Conservation (phyloP, 2,888 invertebrate genomes). For the Auanema freiburgensis region DNA sequence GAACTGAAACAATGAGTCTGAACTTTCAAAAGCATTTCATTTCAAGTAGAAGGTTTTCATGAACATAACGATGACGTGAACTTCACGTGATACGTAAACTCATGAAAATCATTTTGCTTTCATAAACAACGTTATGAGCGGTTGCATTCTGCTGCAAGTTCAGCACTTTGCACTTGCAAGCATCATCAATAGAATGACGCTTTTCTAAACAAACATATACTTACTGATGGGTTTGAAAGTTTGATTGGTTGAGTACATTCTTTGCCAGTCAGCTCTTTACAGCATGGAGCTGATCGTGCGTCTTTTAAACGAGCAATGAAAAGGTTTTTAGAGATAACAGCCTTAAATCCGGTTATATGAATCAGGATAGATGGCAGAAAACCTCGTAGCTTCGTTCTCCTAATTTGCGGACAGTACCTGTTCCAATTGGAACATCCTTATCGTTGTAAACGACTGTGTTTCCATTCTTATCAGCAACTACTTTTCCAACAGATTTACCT, state of each 20-base stretch:
- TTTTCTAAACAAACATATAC: neutral
- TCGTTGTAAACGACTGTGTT: slow-evolving; percentile 64
- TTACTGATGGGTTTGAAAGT: slow-evolving; percentile 51
- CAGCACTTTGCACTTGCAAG: too few relatives aligned
- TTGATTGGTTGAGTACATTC: slow-evolving; percentile 61
- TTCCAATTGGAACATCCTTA: slow-evolving; percentile 63
- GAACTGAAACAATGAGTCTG: slow-evolving; percentile 20
- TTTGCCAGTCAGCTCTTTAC: slow-evolving; percentile 56
- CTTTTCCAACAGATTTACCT: slow-evolving; percentile 61
- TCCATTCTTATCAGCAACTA: slow-evolving; percentile 63
- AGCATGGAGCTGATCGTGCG: slow-evolving; percentile 54
- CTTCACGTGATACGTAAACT: too few relatives aligned
- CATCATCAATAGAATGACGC: too few relatives aligned
- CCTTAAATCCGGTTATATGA: slow-evolving; percentile 30
- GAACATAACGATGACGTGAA: too few relatives aligned
- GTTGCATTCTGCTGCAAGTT: too few relatives aligned
- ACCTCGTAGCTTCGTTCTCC: slow-evolving; percentile 55
- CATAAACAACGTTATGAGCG: too few relatives aligned
- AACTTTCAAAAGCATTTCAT: too few relatives aligned
- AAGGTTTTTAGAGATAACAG: slow-evolving; percentile 61
- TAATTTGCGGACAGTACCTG: slow-evolving; percentile 56
- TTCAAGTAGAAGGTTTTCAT: too few relatives aligned
- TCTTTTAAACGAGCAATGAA: slow-evolving; percentile 61
- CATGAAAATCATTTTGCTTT: too few relatives aligned
- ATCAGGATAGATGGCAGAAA: neutral